A percentile compares a stretch with the other conserved stretches of the same genome.
Evolutionary conservation across 2,797 vertebrate genomes (phyloP).

Genomic region (Acomys russatus): DNA sequence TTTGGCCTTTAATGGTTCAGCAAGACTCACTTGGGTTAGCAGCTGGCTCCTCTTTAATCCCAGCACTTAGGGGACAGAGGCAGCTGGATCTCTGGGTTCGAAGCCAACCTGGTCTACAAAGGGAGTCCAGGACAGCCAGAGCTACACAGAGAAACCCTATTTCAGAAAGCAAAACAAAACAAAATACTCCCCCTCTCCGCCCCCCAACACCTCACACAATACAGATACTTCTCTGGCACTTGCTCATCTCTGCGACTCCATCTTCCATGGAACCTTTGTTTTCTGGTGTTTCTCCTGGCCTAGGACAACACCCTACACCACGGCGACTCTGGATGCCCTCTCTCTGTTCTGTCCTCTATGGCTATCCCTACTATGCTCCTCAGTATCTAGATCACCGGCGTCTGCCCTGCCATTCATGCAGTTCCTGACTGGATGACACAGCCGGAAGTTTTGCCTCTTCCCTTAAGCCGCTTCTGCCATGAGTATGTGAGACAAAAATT

Average conservation of each 20-base stretch:
- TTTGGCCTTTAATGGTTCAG: not conserved
- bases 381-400: not conserved
- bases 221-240: not conserved
- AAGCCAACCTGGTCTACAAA: not conserved
- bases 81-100: not conserved
- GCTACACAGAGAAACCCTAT: not conserved
- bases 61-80: not conserved
- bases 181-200: not conserved
- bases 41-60: not conserved
- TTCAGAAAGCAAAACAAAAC: no score
- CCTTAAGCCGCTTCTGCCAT: not conserved
- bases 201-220: not conserved
- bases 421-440: no score
- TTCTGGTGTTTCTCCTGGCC: not conserved
- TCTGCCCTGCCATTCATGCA: not conserved
- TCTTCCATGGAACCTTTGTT: not conserved
- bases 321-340: no score
- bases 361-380: no score
- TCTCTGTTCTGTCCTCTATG: not conserved
- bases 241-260: not conserved
- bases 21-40: not conserved
- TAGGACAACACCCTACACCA: not conserved
- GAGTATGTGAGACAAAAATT: not conserved
- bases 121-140: not conserved
- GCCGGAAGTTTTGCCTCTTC: not conserved